Base-by-base conservation (phyloP, 1,140 invertebrate genomes). In the Brachionus rubens region DNA sequence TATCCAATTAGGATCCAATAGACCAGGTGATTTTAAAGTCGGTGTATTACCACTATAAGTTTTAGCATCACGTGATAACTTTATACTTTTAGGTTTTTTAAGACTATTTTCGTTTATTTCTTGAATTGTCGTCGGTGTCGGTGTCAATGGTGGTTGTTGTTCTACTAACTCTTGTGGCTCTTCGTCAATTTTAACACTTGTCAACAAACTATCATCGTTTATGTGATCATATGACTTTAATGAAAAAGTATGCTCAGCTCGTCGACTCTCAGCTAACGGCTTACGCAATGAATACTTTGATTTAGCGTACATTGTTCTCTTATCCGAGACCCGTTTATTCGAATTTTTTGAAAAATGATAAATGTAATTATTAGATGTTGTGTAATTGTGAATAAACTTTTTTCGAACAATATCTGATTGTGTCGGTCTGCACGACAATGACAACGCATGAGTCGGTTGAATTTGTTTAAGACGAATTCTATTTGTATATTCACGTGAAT, bases 1-100 rank as follows among this genome's bases (percentile, higher is more conserved):
- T 30, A 65, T 65, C 59, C 59, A 65, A 16, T 65, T 65, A 3
- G 59, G 59, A 28, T 65, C 59, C 19, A 65, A 41, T 9, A 65
- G 21, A 65, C 41, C 59, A 3, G 36, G 40, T n/a, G 59, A 65
- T 65, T 65, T 65, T 7, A n/a, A n/a, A n/a, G 40, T 16, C 14
- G 43, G 9, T 7, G 9, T 46, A 46, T 10, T 10, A 7, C 9
- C 43, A 46, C n/a, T 46, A 10, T 7, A 46, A 46, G 43, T 46
- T 7, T 14, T 3, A 14, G 9, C 14, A 14, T 46, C 14, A 7
- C 43, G 3, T 36, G 33, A 5, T 16, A 59, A 36, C 36, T 59
- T 59, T 16, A 28, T 28, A 59, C 16, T 36, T 30, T 16, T 28
- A 16, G 28, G 33, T 59, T 3, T 59, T 36, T 24, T 41, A 21